Evolutionary conservation across 1,140 invertebrate species (phyloP).

Genomic region (Druon quercuslanigerum): DNA sequence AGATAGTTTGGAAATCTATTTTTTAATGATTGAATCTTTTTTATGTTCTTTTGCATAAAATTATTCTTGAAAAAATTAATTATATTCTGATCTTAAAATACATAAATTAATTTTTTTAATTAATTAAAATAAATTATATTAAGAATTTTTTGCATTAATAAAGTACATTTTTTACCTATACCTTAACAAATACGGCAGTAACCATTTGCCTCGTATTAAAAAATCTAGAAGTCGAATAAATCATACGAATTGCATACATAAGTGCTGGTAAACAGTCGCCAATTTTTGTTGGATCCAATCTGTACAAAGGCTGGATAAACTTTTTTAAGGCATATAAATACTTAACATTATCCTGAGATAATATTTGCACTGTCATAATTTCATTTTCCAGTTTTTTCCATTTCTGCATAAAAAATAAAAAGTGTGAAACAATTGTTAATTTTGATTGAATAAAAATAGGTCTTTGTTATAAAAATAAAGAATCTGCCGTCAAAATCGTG

Average conservation of each 20-base stretch:
- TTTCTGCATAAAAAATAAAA: constrained; percentile 74
- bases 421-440: constrained; percentile 19
- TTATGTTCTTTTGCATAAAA: no score
- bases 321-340: constrained; percentile 91
- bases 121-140: no score
- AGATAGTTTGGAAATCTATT: no score
- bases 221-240: constrained; percentile 90
- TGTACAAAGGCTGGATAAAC: constrained; percentile 90
- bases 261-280: constrained; percentile 82
- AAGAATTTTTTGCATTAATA: neutral
- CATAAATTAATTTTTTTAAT: no score
- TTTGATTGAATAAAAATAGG: neutral
- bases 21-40: no score
- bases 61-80: no score
- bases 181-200: constrained; percentile 82
- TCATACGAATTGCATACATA: constrained; percentile 86
- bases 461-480: constrained; percentile 58
- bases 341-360: constrained; percentile 91
- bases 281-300: constrained; percentile 83
- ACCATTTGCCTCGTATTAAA: constrained; percentile 82
- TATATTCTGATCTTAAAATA: no score
- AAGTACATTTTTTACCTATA: constrained; percentile 55
- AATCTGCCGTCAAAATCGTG: no score
- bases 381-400: constrained; percentile 86
- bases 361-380: constrained; percentile 85